Conservation (phyloP, 2,888 invertebrate species). For the Cenopis cana region DNA sequence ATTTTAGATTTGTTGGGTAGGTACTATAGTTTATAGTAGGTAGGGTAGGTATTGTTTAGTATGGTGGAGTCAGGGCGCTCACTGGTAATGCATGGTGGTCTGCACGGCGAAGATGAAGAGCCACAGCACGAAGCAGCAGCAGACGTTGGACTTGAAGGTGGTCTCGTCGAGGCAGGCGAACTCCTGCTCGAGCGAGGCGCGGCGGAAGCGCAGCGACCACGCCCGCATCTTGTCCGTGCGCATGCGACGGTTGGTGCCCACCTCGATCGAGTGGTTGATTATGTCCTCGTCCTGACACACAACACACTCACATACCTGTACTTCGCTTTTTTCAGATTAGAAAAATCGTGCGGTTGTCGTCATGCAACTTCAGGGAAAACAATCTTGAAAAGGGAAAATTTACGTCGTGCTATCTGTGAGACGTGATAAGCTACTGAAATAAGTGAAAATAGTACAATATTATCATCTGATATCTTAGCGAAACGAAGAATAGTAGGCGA, state of each 20-base stretch:
- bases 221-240: slow-evolving; percentile 93
- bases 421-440: too few relatives aligned
- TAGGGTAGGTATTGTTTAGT: too few relatives aligned
- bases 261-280: slow-evolving; percentile 94
- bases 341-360: too few relatives aligned
- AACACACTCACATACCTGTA: background rate
- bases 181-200: slow-evolving; percentile 91
- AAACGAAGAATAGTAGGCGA: too few relatives aligned
- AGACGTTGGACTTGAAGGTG: slow-evolving; percentile 97
- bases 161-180: slow-evolving; percentile 95
- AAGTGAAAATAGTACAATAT: too few relatives aligned
- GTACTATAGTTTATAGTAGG: too few relatives aligned
- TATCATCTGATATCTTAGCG: too few relatives aligned
- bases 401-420: too few relatives aligned
- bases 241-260: slow-evolving; percentile 95
- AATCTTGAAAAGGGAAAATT: too few relatives aligned
- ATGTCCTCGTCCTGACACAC: slow-evolving; percentile 89
- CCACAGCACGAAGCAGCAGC: slow-evolving; percentile 97
- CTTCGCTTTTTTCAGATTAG: too few relatives aligned
- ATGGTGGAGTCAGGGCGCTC: slow-evolving; percentile 52
- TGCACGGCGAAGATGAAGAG: slow-evolving; percentile 93
- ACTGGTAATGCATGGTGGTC: slow-evolving; percentile 90
- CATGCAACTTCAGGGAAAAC: too few relatives aligned
- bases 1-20: too few relatives aligned
- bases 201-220: slow-evolving; percentile 95